These are phyloP conservation scores for Ganaspis sp. DNA, from an alignment of 1,140 invertebrate species.

Conservation along the genomic window DNA sequence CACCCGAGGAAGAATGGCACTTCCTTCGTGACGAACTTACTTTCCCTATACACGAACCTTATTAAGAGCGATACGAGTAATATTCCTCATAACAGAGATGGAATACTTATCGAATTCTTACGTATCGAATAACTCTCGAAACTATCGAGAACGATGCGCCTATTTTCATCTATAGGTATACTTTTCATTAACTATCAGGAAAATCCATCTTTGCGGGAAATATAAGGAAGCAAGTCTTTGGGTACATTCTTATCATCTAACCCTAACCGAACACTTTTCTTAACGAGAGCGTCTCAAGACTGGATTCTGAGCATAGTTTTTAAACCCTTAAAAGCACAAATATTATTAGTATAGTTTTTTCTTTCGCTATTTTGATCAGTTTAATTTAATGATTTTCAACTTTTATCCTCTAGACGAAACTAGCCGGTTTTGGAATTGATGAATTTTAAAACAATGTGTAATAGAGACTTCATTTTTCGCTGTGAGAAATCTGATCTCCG, in stretches of 20 bases:
- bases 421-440: too few relatives aligned
- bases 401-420: not conserved
- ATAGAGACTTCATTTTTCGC: too few relatives aligned
- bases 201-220: conserved; percentile 22
- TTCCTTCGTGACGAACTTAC: conserved; percentile 48
- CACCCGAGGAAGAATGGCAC: conserved; percentile 50
- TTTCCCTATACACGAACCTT: conserved; percentile 58
- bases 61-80: conserved; percentile 46
- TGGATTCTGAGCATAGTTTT: not conserved
- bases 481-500: too few relatives aligned
- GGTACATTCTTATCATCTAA: conserved; percentile 23
- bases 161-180: not conserved
- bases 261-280: not conserved
- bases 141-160: not conserved
- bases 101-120: conserved; percentile 37
- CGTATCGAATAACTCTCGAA: conserved; percentile 1
- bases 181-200: not conserved
- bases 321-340: not conserved
- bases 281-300: not conserved
- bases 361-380: not conserved
- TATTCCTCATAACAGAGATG: conserved; percentile 36
- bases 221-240: conserved; percentile 30
- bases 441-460: too few relatives aligned
- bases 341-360: not conserved
- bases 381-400: not conserved